Evolutionary conservation across 2,113 vertebrate genomes (phyloP).

Genomic region (Catharus fuscescens): DNA sequence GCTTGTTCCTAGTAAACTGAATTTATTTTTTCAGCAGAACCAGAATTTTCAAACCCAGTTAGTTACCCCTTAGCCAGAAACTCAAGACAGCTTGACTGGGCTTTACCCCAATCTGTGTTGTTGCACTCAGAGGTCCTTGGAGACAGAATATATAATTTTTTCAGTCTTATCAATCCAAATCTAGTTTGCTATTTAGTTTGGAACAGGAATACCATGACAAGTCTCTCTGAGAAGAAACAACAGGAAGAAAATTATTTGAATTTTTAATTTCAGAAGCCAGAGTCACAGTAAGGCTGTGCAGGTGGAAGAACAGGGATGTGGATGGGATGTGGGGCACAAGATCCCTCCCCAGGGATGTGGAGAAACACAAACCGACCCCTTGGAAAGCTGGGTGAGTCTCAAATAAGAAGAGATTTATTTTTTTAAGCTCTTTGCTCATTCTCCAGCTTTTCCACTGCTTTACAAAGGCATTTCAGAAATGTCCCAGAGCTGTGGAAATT

Average conservation of each 20-base stretch:
- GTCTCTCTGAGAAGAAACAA: neutral
- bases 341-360: neutral
- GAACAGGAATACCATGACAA: neutral
- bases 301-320: neutral
- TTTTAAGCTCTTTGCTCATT: neutral
- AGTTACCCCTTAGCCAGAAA: neutral
- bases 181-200: neutral
- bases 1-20: neutral
- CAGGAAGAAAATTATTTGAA: neutral
- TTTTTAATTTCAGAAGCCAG: neutral
- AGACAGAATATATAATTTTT: neutral
- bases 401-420: neutral
- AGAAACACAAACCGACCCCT: neutral
- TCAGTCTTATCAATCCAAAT: neutral
- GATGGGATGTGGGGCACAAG: fast-evolving
- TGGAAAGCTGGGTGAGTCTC: neutral
- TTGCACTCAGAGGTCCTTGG: neutral
- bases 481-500: slow-evolving; percentile 56
- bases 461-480: slow-evolving; percentile 29
- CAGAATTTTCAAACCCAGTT: neutral
- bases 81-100: neutral
- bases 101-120: neutral
- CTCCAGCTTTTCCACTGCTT: slow-evolving; percentile 48
- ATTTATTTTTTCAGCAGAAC: neutral
- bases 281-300: neutral